Conservation (phyloP, 2,113 vertebrate genomes). For the Psilopsiagon aurifrons region DNA sequence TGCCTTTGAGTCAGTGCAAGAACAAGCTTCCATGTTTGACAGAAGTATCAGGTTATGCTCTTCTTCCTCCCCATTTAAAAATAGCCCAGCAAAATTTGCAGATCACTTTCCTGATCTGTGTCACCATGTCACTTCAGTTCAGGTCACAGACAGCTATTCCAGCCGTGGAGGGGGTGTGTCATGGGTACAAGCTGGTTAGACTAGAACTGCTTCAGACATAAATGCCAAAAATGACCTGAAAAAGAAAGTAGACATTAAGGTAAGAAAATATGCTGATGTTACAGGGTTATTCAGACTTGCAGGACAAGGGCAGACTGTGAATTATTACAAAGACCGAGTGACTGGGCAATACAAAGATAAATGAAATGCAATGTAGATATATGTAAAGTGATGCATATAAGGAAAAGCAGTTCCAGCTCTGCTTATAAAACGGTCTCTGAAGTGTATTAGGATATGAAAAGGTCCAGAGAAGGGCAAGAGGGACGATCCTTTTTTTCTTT, state of each 20-base stretch:
- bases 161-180: not conserved
- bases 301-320: conserved; percentile 39
- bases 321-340: conserved; percentile 10
- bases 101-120: not conserved
- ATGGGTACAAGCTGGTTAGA: not conserved
- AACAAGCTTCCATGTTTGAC: not conserved
- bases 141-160: not conserved
- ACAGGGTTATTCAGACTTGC: conserved; percentile 40
- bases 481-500: not conserved
- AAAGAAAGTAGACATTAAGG: not conserved
- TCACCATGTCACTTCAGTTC: not conserved
- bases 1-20: not conserved
- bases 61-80: not conserved
- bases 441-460: conserved; percentile 13
- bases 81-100: not conserved
- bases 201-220: not conserved
- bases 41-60: not conserved
- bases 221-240: conserved; percentile 9
- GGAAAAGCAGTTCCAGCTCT: not conserved
- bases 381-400: conserved; percentile 50
- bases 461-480: not conserved
- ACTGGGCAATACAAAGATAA: conserved; percentile 23
- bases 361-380: conserved; percentile 53
- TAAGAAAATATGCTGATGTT: conserved; percentile 38
- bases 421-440: conserved; percentile 13